Evolutionary conservation across 1,140 invertebrate species (phyloP).

Genomic region (Arctopsyche grandis): DNA sequence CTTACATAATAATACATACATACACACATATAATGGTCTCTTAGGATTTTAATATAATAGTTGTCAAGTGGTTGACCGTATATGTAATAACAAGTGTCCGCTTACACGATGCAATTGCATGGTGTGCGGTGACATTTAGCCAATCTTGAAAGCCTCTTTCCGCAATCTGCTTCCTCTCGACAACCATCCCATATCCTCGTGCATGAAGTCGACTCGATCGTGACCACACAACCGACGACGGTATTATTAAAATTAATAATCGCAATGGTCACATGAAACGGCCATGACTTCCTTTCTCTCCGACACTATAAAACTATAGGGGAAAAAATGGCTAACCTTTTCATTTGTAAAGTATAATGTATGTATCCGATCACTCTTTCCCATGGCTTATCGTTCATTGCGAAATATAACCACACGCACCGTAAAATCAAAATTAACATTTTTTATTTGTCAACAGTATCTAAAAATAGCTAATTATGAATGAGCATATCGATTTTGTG

Average conservation of each 20-base stretch:
- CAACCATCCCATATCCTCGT: neutral
- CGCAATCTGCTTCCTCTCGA: neutral
- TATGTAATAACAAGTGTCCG: too few relatives aligned
- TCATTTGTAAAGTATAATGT: slow-evolving; percentile 13
- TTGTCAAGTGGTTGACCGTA: too few relatives aligned
- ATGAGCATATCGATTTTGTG: neutral
- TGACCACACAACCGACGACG: neutral
- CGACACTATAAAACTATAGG: slow-evolving; percentile 12
- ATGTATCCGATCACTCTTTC: slow-evolving; percentile 14
- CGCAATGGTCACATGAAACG: slow-evolving; percentile 31
- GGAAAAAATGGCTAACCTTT: slow-evolving; percentile 39
- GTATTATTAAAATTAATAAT: slow-evolving; percentile 40
- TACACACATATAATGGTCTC: too few relatives aligned
- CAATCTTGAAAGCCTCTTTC: neutral
- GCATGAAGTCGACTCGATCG: slow-evolving; percentile 3
- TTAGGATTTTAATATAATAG: too few relatives aligned
- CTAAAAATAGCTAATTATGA: neutral
- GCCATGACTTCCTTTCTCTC: slow-evolving; percentile 45
- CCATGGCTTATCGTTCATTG: slow-evolving; percentile 6
- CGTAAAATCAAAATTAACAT: neutral
- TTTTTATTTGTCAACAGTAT: neutral
- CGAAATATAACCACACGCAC: neutral
- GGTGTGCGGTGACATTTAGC: too few relatives aligned
- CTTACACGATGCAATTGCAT: too few relatives aligned
- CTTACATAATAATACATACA: too few relatives aligned